Base-by-base conservation (phyloP, 2,113 vertebrate genomes). In the Chroicocephalus ridibundus region DNA sequence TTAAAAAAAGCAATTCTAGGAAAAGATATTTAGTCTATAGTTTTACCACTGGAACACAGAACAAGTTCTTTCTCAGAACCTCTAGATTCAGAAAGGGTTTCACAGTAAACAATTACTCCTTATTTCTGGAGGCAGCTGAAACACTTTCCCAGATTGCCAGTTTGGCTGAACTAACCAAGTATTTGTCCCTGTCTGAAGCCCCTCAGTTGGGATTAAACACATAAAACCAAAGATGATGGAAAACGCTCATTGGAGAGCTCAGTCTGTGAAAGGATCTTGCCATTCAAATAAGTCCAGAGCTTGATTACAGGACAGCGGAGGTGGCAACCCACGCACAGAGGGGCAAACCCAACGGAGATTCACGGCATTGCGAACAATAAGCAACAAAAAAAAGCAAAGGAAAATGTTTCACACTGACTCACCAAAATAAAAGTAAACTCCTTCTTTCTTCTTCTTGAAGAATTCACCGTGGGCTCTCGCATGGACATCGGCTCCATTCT, bases 351-450 rank as follows among this genome's bases (percentile, higher is more conserved):
- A 60, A 15, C 26, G 12, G 8, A 38, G 62, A 61, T 42, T 32
- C 52, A 52, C 7, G n/a, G 8, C 36, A 76, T 19, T 5, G 1
- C 49, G n/a, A 2, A 22, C 5, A 81, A 15, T 1, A 10, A 25
- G 54, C 54, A 78, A 40, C 10, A 20, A 54, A 79, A 71, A n/a
- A 15, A 29, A 21, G 15, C 6, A 6, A 29, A 93, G 69, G 47
- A 71, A 51, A 5, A 0, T 1, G 31, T 49, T 36, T 47, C 40
- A 44, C 38, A 6, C 14, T 34, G 57, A 92, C 99, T 98, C 97
- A 99, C 99, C 99, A 80, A 99, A 99, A 97, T 99, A 99, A 96
- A 99, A 99, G 94, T 97, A 98, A 60, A 98, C 94, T 31, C 97
- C 98, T 85, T 98, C 98, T 15, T 97, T 93, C 40, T 98, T 98